Base-by-base conservation (phyloP, 2,888 invertebrate species). In the Atethmia centrago region DNA sequence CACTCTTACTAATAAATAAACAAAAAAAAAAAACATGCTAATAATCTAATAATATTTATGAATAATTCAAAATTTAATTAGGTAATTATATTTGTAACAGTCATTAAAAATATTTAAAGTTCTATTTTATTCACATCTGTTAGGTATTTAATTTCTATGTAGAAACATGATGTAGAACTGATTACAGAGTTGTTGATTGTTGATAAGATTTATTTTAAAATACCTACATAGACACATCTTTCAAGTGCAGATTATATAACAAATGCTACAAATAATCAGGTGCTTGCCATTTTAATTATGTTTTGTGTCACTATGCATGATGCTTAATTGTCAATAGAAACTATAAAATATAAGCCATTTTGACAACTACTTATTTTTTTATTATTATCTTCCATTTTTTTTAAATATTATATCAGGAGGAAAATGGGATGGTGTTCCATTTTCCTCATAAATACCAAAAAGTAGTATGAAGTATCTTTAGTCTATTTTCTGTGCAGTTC, bases 151-250 rank as follows among this genome's bases (percentile, higher is more conserved):
- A 45, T 53, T 72, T 36, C 16, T 40, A 28, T 14, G 8, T 42
- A 42, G n/a, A 45, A 42, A 47, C 47, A 47, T 36, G 49, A 59
- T 51, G 19, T 53, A 40, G 36, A 45, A 59, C 25, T n/a, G 19
- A 59, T 76, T 40, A 66, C 3, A n/a, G 42, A 51, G 56, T 66
- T 51, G 4, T 45, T 74, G 42, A 58, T 58, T 63, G 47, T 31
- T 64, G n/a, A 64, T 47, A 49, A 56, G 40, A 21, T 47, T 49
- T 70, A 28, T 47, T 56, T 42, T 49, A 28, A 31, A 31, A 56
- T 59, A 42, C 65, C 25, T 84, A 74, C 84, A 28, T 9, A 40
- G 2, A 19, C 19, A 63, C 8, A 21, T 40, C 4, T 25, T 63
- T 56, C 25, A 55, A 73, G 16, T 14, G 0, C 47, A 47, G 63